Conservation (phyloP, 2,113 vertebrate genomes). For the Circaetus cinerascens region DNA sequence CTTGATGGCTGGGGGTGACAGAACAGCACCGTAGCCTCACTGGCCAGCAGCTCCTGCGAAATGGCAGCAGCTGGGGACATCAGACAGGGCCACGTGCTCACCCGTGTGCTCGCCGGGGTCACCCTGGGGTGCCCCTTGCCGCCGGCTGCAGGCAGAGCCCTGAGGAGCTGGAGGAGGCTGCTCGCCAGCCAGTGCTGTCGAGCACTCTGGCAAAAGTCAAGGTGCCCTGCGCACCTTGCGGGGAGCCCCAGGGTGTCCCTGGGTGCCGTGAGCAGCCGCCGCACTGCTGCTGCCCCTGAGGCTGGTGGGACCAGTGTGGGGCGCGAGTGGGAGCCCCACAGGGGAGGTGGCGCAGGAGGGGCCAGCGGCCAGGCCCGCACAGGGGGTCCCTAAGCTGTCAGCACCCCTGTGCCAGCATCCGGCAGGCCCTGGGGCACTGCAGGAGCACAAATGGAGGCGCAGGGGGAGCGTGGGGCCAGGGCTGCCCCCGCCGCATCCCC, state of each 20-base stretch:
- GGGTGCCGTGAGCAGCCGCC: fast-evolving
- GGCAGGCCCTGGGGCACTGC: fast-evolving
- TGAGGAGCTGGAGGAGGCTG: neutral
- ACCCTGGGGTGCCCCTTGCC: slow-evolving; percentile 45
- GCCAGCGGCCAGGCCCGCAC: neutral
- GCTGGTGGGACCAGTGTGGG: neutral
- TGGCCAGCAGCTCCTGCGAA: neutral
- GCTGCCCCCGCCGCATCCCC: fast-evolving
- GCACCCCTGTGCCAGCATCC: neutral
- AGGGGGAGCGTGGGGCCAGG: no score
- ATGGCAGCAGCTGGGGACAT: neutral
- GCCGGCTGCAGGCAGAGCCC: neutral
- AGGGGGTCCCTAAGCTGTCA: neutral
- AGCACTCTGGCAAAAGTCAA: neutral
- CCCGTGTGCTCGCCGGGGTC: neutral
- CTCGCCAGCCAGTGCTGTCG: neutral
- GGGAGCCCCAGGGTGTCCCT: neutral
- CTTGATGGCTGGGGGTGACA: neutral
- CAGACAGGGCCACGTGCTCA: slow-evolving; percentile 8
- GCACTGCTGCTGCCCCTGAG: neutral
- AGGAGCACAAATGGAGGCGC: neutral
- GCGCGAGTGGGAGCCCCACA: no score
- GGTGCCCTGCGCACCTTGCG: neutral
- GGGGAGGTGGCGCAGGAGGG: neutral
- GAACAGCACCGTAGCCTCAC: neutral